Evolutionary conservation across 2,888 invertebrate species (phyloP), one percentile per base, ranked within the genome.

Genomic region (Cataglyphis albicans): DNA sequence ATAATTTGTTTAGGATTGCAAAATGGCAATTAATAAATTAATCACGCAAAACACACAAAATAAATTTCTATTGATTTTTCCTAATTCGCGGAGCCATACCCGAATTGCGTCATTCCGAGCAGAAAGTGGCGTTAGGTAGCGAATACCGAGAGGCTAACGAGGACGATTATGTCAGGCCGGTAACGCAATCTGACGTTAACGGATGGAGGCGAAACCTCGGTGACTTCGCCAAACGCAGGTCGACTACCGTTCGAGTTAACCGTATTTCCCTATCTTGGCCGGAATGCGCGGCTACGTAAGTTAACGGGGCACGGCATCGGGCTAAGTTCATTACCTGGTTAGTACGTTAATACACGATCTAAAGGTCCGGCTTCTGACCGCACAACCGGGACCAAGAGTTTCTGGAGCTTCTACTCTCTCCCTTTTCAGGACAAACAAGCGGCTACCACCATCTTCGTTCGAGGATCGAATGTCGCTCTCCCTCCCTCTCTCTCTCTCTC

Each of bases 291-390:
- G 70, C 35, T 70, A 78, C 59, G 70, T 59, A 44, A 70, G 78
- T 80, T 80, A 55, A 70, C 78, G 68, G 78, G 78, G 75, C 74
- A 44, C 74, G 87, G 85, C 74, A 86, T 78, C 64, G 74, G 76
- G 63, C 70, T 84, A 86, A 86, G 84, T 86, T 88, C 87, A 84
- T 88, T 88, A 88, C 76, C 82, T 64, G 73, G 61, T 73, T 61
- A 61, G 63, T 57, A 61, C 68, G 82, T 82, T 83, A 87, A 86
- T 88, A 83, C 81, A 75, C 81, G 63, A 44, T 61, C 72, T 61
- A 65, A 44, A 64, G 81, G 64, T 32, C 63, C 72, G 59, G 64
- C 59, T 67, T 41, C 74, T 81, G 68, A 76, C 83, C 83, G 9
- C 59, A 73, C 63, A 44, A 83, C 63, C 41, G 59, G 78, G 82